Evolutionary conservation across 2,888 invertebrate species (phyloP).

Genomic region (Tenthredo distinguenda): DNA sequence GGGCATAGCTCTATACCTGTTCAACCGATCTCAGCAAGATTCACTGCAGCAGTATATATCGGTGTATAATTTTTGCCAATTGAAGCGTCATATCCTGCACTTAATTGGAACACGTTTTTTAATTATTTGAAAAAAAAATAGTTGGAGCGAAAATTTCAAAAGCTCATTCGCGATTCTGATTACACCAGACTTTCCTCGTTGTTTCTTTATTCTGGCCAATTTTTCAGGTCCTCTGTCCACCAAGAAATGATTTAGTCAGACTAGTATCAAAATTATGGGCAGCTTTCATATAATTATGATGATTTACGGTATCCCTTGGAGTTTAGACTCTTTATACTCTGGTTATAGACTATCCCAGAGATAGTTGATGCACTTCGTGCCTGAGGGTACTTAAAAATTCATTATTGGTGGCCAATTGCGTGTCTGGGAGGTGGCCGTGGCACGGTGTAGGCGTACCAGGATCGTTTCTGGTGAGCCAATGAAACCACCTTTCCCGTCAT

Average conservation of each 20-base stretch:
- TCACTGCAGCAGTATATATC: not conserved
- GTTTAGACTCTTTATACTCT: not conserved
- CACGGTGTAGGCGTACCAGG: conserved; percentile 72
- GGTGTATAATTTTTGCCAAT: not conserved
- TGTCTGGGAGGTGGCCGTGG: conserved; percentile 71
- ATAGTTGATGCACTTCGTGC: conserved; percentile 41
- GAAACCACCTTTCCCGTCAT: conserved; percentile 70
- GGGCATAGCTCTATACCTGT: not conserved
- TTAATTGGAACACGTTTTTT: not conserved
- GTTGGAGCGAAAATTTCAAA: not conserved
- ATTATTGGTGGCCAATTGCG: conserved; percentile 69
- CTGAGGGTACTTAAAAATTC: conserved; percentile 41
- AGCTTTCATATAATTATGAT: not conserved
- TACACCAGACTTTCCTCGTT: not conserved
- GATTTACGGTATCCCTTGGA: not conserved
- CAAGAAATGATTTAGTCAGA: not conserved
- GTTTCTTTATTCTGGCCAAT: not conserved
- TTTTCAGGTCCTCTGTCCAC: not conserved
- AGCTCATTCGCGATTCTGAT: not conserved
- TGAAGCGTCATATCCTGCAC: not conserved
- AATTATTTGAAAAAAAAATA: not conserved
- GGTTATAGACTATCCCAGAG: not conserved
- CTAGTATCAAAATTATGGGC: not conserved
- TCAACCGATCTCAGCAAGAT: not conserved
- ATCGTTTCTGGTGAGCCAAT: conserved; percentile 70